Evolutionary conservation across 2,888 invertebrate species (phyloP).

Genomic region (Patella pellucida): DNA sequence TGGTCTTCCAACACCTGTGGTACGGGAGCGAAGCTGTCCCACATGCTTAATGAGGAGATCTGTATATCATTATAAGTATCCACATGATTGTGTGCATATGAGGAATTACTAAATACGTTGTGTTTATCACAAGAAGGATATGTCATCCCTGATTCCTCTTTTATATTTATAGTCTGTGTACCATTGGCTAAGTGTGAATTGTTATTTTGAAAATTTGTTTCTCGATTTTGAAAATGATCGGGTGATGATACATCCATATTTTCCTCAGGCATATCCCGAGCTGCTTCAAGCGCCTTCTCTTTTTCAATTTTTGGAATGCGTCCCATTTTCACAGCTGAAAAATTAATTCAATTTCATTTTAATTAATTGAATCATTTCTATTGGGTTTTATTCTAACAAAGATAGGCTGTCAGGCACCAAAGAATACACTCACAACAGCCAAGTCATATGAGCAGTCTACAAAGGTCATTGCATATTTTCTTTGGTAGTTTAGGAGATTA

Average conservation of each 20-base stretch:
- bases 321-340: slow-evolving; percentile 69
- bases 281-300: slow-evolving; percentile 61
- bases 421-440: no score
- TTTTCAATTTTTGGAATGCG: slow-evolving; percentile 68
- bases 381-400: no score
- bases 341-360: slow-evolving; percentile 5
- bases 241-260: not conserved
- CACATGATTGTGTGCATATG: not conserved
- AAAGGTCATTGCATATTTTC: no score
- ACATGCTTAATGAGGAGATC: no score
- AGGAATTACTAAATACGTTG: not conserved
- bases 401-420: no score
- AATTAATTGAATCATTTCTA: no score
- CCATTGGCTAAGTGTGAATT: not conserved
- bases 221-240: not conserved
- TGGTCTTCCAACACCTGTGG: not conserved
- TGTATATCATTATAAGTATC: not conserved
- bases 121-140: not conserved
- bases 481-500: no score
- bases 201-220: slow-evolving; percentile 1
- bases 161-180: not conserved
- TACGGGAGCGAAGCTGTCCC: not conserved
- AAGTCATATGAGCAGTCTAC: no score
- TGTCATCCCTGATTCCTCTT: not conserved
- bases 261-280: not conserved